These are phyloP conservation scores for Passer domesticus DNA, from an alignment of 2,113 vertebrate genomes.

Conservation along the genomic window DNA sequence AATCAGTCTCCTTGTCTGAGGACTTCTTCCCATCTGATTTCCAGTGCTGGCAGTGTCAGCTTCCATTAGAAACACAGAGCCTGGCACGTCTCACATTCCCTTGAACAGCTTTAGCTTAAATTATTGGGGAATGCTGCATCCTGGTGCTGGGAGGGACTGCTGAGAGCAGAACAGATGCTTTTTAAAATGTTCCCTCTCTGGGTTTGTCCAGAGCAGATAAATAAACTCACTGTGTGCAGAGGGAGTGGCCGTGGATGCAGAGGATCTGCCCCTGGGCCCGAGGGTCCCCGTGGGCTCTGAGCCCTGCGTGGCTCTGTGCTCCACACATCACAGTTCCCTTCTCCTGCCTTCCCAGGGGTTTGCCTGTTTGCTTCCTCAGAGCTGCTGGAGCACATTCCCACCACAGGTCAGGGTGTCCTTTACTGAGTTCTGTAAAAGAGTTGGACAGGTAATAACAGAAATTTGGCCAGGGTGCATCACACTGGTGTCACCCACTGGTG, in stretches of 20 bases:
- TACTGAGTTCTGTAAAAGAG: not conserved
- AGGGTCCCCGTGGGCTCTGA: not conserved
- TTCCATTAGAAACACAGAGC: not conserved
- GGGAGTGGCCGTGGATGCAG: not conserved
- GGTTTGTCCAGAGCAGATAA: not conserved
- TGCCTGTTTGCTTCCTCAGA: not conserved
- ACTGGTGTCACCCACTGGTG: not conserved
- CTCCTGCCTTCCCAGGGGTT: not conserved
- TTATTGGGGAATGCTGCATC: not conserved
- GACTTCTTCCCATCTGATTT: slow-evolving; percentile 47
- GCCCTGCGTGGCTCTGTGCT: not conserved
- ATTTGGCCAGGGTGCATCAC: not conserved
- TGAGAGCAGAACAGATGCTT: not conserved
- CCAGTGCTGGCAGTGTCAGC: not conserved
- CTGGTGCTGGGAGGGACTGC: not conserved
- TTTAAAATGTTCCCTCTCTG: not conserved
- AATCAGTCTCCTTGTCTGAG: slow-evolving; percentile 57
- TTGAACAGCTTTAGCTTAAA: not conserved
- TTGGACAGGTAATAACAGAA: not conserved
- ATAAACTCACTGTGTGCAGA: not conserved
- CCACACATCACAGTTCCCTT: not conserved
- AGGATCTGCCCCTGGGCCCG: not conserved
- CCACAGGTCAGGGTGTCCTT: not conserved
- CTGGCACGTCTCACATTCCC: not conserved
- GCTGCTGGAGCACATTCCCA: not conserved